Percentiles rank a stretch among this genome's conserved stretches.
Conservation (phyloP, 2,113 vertebrate species). For the Erpornis zantholeuca region DNA sequence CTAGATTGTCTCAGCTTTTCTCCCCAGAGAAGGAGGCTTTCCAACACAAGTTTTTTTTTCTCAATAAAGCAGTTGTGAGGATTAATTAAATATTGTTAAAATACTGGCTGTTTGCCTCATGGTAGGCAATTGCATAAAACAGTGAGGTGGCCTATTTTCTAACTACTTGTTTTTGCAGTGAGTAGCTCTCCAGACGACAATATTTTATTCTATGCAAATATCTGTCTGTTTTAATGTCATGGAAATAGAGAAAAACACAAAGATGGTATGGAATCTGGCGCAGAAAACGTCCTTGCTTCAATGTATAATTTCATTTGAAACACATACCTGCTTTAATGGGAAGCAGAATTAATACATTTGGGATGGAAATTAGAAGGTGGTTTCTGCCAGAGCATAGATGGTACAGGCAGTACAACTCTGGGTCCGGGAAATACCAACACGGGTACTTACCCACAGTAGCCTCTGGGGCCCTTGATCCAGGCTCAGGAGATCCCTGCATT, state of each 20-base stretch:
- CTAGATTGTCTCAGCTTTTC: background rate
- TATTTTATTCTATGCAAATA: background rate
- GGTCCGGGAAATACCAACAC: rapidly evolving
- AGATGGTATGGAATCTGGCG: background rate
- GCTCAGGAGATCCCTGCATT: rapidly evolving
- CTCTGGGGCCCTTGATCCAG: too few species aligned
- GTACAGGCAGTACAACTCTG: background rate
- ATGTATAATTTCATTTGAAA: slow-evolving; percentile 36
- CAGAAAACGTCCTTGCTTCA: background rate
- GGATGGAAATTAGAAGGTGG: background rate
- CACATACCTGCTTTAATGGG: background rate
- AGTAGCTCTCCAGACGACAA: background rate
- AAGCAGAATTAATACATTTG: background rate
- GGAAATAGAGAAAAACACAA: background rate
- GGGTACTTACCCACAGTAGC: rapidly evolving
- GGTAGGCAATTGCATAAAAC: background rate
- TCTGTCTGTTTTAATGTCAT: background rate
- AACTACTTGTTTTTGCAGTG: background rate
- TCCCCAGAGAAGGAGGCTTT: background rate
- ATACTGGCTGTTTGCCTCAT: background rate
- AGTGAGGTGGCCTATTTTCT: background rate
- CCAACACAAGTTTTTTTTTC: background rate
- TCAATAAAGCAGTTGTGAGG: background rate
- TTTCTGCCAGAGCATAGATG: background rate
- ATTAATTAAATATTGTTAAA: background rate